Percentiles rank a stretch among this genome's conserved stretches.
phyloP scores from a whole-genome alignment of 2,888 invertebrate genomes.

The Apodemia zela region DNA sequence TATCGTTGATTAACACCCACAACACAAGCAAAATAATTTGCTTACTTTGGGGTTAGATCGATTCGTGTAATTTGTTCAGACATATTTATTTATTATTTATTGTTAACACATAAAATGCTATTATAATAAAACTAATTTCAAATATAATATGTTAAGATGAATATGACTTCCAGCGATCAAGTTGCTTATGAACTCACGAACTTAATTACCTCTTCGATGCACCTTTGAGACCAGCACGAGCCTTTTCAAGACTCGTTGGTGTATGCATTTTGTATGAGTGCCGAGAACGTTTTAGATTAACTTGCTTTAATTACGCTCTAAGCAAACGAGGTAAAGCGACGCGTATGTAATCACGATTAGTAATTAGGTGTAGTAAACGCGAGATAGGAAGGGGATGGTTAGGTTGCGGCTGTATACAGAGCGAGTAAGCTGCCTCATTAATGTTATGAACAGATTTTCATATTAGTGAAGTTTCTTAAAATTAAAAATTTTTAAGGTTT shows the following conservation, averaged over 20 bases:
- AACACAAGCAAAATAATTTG: too few relatives aligned
- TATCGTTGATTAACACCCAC: too few relatives aligned
- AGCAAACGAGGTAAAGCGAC: conserved; percentile 53
- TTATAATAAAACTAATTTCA: not conserved
- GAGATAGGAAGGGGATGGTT: conserved; percentile 33
- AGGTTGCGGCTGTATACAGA: conserved; percentile 18
- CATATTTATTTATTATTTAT: too few relatives aligned
- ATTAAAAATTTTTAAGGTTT: too few relatives aligned
- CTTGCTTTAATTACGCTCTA: conserved; percentile 70
- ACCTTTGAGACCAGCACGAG: conserved; percentile 36
- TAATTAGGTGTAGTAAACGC: conserved; percentile 57
- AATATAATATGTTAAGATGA: not conserved
- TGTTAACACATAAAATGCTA: too few relatives aligned
- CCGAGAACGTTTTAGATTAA: conserved; percentile 64
- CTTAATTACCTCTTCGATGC: conserved; percentile 36
- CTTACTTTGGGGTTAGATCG: too few relatives aligned
- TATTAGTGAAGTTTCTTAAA: too few relatives aligned
- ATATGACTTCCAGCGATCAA: not conserved
- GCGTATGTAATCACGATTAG: conserved; percentile 71
- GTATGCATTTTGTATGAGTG: conserved; percentile 73
- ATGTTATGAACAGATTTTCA: too few relatives aligned
- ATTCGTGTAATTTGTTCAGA: too few relatives aligned
- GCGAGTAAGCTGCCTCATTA: not conserved
- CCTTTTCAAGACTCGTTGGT: conserved; percentile 35
- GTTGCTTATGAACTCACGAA: conserved; percentile 12